Conservation (phyloP, 2,888 invertebrate genomes). For the Heliconius hortense region DNA sequence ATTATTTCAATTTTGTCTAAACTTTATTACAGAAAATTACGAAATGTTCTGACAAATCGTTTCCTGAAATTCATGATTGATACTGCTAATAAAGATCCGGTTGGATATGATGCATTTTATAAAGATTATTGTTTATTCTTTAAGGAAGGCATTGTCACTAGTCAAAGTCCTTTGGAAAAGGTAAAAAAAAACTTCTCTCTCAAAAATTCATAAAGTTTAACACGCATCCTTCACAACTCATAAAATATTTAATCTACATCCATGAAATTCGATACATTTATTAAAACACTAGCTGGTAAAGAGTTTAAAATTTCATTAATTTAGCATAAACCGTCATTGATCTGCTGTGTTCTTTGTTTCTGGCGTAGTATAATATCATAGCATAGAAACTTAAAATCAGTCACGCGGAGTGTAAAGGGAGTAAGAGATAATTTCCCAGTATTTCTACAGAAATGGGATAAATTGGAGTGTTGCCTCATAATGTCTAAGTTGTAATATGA, state of each 20-base stretch:
- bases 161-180: conserved; percentile 90
- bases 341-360: no score
- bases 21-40: conserved; percentile 84
- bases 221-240: not conserved
- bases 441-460: no score
- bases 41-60: conserved; percentile 91
- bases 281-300: not conserved
- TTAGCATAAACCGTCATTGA: no score
- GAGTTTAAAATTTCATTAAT: not conserved
- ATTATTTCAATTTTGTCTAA: not conserved
- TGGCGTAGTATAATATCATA: no score
- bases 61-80: conserved; percentile 93
- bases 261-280: not conserved
- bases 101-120: conserved; percentile 92
- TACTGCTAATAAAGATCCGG: conserved; percentile 90
- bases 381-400: no score
- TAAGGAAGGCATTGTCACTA: conserved; percentile 96
- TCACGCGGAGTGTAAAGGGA: no score
- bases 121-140: conserved; percentile 95
- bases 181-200: conserved; percentile 65
- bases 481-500: no score
- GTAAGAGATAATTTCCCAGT: no score
- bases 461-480: no score
- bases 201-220: not conserved
- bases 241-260: not conserved